Evolutionary conservation across 2,113 vertebrate genomes (phyloP), one percentile per base, ranked within the genome.

Genomic region (Garra rufa): DNA sequence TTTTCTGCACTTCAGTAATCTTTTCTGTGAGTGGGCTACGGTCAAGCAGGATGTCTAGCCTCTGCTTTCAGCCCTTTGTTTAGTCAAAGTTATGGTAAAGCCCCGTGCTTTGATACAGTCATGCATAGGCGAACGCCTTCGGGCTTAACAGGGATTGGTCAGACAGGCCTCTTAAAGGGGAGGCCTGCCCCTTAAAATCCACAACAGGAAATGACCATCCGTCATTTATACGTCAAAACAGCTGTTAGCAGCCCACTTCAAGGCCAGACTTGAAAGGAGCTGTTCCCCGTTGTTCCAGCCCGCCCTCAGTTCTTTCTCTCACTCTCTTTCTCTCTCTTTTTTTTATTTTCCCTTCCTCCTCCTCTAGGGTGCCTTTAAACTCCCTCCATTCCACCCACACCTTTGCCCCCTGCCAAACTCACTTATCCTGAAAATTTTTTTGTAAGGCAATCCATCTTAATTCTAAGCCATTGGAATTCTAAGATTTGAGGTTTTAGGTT

Each of bases 191-290:
- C 93, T 93, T 95, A 94, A 94, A 91, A 95, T 90, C 95, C 94
- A 92, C 94, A 95, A 95, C 95, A 97, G 96, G 96, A 97, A 96
- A 94, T 93, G 93, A 94, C 94, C 93, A 94, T 95, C 95, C 94
- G 86, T 96, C 92, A 94, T 93, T 93, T 85, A 94, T 94, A 93
- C 88, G 88, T 92, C 93, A 93, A 92, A 95, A 91, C 95, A 96
- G 95, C 96, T 96, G 95, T 95, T 96, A 92, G 92, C 91, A 92
- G 94, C 94, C 94, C 90, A 95, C 95, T 95, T 95, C 95, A 95
- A 95, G 96, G 95, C 91, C 87, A 87, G 91, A 94, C 92, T 93
- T 94, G 93, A 95, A 93, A 85, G 90, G 91, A 92, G 77, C 75
- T 80, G 88, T 91, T 94, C 92, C 92, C 90, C 76, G 92, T 93